Percentiles rank a stretch among this genome's conserved stretches.
These are phyloP conservation scores for Actenoides hombroni DNA, from an alignment of 2,113 vertebrate genomes.

Conservation along the genomic window DNA sequence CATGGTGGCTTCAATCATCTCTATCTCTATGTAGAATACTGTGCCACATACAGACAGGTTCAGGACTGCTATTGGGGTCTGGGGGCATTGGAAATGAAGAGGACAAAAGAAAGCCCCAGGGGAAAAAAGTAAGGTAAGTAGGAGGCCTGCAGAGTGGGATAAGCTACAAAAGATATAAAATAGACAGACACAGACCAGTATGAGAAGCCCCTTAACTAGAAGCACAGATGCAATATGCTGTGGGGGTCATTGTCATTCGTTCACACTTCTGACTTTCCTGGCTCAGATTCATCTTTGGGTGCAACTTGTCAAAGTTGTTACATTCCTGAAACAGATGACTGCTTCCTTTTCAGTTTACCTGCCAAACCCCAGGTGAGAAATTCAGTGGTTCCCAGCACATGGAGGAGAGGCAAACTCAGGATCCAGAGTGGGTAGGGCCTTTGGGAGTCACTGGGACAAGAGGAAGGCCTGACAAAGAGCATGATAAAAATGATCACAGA, in stretches of 20 bases:
- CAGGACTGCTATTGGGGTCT: background rate
- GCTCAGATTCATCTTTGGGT: background rate
- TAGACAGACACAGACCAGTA: background rate
- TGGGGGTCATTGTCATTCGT: background rate
- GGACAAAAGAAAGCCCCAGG: background rate
- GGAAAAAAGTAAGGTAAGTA: background rate
- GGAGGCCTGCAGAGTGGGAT: background rate
- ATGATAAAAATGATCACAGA: background rate
- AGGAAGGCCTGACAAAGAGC: background rate
- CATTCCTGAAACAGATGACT: background rate
- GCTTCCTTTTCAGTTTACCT: background rate
- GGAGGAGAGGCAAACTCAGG: background rate
- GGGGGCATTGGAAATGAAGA: background rate
- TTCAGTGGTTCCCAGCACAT: background rate
- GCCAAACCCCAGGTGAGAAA: background rate
- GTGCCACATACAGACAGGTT: background rate
- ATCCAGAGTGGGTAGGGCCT: background rate
- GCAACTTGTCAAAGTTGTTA: background rate
- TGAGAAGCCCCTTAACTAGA: background rate
- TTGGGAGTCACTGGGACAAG: background rate
- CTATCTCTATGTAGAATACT: background rate
- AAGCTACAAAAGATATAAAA: background rate
- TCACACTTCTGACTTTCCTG: background rate
- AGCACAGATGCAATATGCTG: background rate
- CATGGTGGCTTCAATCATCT: background rate